Conservation (phyloP, 2,113 vertebrate genomes). For the Thunnus thynnus region DNA sequence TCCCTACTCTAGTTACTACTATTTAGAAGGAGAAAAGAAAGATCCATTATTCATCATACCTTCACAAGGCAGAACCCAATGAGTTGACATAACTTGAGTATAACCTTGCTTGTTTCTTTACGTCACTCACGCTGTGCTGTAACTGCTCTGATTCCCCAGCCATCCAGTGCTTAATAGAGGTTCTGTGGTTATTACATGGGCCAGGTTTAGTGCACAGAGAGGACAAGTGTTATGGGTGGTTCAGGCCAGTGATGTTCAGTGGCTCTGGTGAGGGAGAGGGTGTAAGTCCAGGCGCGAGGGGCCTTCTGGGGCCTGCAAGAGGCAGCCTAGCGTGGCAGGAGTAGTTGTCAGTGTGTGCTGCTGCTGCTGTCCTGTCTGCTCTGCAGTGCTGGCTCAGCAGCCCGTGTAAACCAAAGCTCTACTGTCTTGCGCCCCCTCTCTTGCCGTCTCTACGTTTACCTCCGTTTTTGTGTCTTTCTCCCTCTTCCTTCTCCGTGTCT, state of each 20-base stretch:
- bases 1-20: background rate
- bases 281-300: slow-evolving; percentile 44
- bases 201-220: slow-evolving; percentile 70
- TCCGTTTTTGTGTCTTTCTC: slow-evolving; percentile 42
- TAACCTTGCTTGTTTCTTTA: slow-evolving; percentile 51
- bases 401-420: slow-evolving; percentile 71
- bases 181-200: slow-evolving; percentile 75
- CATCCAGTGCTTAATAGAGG: slow-evolving; percentile 70
- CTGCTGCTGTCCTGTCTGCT: slow-evolving; percentile 75
- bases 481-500: slow-evolving; percentile 22
- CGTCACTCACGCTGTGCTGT: slow-evolving; percentile 39
- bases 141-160: slow-evolving; percentile 62
- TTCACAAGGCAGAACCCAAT: slow-evolving; percentile 33
- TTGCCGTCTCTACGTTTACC: slow-evolving; percentile 40
- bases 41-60: slow-evolving; percentile 44
- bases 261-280: slow-evolving; percentile 56
- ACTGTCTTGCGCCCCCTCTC: slow-evolving; percentile 41
- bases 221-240: slow-evolving; percentile 76
- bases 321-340: slow-evolving; percentile 76
- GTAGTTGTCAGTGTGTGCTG: slow-evolving; percentile 76
- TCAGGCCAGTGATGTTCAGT: slow-evolving; percentile 67
- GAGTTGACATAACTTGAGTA: slow-evolving; percentile 52
- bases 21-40: slow-evolving; percentile 20
- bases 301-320: slow-evolving; percentile 71
- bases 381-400: slow-evolving; percentile 78